Conservation (phyloP, 2,113 vertebrate genomes). For the Campylorhamphus procurvoides region DNA sequence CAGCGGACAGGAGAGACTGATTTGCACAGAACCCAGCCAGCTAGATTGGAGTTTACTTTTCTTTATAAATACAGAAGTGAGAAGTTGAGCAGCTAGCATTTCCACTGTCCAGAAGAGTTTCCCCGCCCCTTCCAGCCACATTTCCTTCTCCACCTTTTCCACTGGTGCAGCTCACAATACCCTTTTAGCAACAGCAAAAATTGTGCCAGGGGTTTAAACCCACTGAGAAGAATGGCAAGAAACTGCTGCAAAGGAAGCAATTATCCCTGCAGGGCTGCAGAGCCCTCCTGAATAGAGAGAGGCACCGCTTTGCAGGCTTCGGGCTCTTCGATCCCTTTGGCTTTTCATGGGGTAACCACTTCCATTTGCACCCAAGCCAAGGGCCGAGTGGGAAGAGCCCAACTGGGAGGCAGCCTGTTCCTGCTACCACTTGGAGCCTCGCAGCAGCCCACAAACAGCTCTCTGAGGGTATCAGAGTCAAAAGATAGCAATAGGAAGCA, state of each 20-base stretch:
- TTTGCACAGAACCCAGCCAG: background rate
- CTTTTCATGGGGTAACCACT: background rate
- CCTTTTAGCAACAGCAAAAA: background rate
- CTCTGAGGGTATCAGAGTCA: accelerated
- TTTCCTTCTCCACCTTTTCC: background rate
- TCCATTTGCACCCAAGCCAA: background rate
- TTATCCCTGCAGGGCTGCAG: constrained; percentile 12
- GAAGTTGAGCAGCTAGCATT: background rate
- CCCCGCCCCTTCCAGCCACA: accelerated
- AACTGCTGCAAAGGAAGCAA: background rate
- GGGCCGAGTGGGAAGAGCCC: background rate
- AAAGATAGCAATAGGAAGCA: accelerated
- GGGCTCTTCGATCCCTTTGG: background rate
- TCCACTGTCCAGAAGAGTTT: background rate
- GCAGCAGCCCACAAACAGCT: background rate
- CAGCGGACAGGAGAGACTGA: background rate
- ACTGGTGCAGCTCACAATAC: background rate
- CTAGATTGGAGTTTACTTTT: background rate
- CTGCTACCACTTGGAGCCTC: background rate
- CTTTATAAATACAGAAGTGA: background rate
- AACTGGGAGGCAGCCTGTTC: background rate
- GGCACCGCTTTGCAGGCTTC: background rate
- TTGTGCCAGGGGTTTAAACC: background rate
- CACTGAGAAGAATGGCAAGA: background rate
- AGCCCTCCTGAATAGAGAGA: background rate